phyloP scores from a whole-genome alignment of 2,113 vertebrate genomes.

The Pitta sordida region DNA sequence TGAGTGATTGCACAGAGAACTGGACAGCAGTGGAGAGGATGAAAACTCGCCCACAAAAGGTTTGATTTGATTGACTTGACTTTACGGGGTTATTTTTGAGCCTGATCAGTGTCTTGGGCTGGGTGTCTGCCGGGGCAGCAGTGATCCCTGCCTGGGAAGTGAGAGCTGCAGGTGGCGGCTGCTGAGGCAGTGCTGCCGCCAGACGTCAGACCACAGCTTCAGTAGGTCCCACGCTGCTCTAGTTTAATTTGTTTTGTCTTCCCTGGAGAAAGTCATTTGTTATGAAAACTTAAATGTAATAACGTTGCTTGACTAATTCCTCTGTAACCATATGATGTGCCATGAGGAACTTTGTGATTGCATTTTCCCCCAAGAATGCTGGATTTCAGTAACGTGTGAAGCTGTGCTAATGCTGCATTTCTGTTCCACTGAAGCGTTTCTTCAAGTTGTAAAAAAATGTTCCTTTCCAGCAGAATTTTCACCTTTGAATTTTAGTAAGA shows the following conservation, averaged over 20 bases:
- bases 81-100: background rate
- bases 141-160: accelerated
- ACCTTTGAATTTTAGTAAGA: background rate
- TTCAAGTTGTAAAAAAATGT: background rate
- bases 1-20: background rate
- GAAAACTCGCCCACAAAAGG: background rate
- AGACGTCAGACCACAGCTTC: accelerated
- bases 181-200: background rate
- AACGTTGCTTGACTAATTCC: background rate
- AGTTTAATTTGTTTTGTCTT: background rate
- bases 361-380: background rate
- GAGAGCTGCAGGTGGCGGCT: background rate
- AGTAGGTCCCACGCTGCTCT: background rate
- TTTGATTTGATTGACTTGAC: background rate
- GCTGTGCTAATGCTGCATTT: accelerated
- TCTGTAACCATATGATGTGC: background rate
- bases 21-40: background rate
- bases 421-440: background rate
- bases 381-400: background rate
- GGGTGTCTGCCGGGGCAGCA: accelerated
- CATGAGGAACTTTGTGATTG: background rate
- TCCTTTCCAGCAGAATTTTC: background rate
- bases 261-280: background rate
- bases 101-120: accelerated
- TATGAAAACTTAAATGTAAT: background rate